Evolutionary conservation across 2,888 invertebrate species (phyloP).

Genomic region (Microplitis manilae): DNA sequence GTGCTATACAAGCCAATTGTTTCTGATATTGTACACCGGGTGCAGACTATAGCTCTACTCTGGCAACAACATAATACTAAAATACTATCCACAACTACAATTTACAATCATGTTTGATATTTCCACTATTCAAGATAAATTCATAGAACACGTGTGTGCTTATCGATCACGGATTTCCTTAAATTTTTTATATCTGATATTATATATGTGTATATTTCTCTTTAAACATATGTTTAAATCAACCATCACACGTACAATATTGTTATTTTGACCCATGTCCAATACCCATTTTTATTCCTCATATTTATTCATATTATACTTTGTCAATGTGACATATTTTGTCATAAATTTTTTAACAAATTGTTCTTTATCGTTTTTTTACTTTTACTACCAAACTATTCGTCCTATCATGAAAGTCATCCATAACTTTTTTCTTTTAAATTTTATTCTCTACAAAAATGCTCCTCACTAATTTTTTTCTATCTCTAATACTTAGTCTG

Average conservation of each 20-base stretch:
- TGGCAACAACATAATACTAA: background rate
- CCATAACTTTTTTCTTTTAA: too few species aligned
- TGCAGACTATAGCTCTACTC: background rate
- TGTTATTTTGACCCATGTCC: background rate
- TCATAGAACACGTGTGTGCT: background rate
- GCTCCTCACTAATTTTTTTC: too few species aligned
- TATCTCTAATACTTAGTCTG: too few species aligned
- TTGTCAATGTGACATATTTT: background rate
- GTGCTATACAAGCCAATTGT: background rate
- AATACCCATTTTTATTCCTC: background rate
- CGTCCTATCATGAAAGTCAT: too few species aligned
- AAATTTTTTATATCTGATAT: background rate
- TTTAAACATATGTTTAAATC: background rate
- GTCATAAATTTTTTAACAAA: background rate
- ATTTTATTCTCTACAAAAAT: too few species aligned
- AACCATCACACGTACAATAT: background rate
- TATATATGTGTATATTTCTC: background rate
- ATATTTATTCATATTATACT: background rate
- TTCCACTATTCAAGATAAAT: background rate
- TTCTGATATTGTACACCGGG: background rate
- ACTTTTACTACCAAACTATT: background rate
- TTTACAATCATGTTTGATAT: background rate
- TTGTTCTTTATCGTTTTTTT: background rate
- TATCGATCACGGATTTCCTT: background rate
- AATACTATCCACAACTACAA: background rate